A percentile compares a stretch with the other conserved stretches of the same genome.
Conservation (phyloP, 2,113 vertebrate species). For the Actinemys pallida region DNA sequence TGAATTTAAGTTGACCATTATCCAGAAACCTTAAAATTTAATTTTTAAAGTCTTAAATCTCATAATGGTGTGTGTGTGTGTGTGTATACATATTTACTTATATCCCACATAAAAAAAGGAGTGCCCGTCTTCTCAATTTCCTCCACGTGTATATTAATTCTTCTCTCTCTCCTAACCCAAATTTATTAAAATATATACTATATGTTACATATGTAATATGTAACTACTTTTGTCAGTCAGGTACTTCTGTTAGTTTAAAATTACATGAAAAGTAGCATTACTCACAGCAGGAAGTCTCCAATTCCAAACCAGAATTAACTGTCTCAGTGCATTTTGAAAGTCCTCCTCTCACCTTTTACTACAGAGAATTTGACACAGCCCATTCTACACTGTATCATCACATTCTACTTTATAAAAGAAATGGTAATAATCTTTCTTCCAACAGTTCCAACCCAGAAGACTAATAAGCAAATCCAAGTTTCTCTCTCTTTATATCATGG, state of each 20-base stretch:
- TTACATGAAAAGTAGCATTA: neutral
- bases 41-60: neutral
- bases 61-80: neutral
- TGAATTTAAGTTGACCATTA: neutral
- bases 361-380: neutral
- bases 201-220: neutral
- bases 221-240: neutral
- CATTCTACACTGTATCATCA: neutral
- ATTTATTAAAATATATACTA: neutral
- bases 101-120: conserved; percentile 30
- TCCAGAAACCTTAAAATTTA: neutral
- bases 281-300: neutral
- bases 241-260: neutral
- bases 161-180: neutral
- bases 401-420: neutral
- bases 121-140: conserved; percentile 63
- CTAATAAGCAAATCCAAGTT: neutral
- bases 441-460: too few species aligned
- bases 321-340: neutral
- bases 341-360: neutral
- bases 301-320: neutral
- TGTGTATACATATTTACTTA: neutral
- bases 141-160: conserved; percentile 67
- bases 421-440: neutral
- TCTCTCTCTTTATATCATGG: neutral